Evolutionary conservation across 2,113 vertebrate species (phyloP).

Genomic region (Petaurus breviceps): DNA sequence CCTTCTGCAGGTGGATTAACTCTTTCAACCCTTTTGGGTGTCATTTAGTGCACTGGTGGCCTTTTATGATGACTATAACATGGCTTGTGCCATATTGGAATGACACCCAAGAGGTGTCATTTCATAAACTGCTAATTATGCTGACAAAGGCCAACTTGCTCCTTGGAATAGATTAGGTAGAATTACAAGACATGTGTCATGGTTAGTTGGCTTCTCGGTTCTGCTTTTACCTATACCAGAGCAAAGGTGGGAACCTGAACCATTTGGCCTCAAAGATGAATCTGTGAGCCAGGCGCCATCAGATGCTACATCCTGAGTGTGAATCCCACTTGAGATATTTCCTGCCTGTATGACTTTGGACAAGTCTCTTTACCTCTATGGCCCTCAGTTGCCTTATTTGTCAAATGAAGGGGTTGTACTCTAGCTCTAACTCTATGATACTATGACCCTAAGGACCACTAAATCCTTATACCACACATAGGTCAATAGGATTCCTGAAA

Average conservation of each 20-base stretch:
- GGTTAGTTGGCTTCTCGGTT: not conserved
- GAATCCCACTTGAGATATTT: not conserved
- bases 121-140: not conserved
- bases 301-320: not conserved
- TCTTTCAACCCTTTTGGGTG: conserved; percentile 22
- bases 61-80: not conserved
- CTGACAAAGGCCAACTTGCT: not conserved
- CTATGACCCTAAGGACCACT: not conserved
- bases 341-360: not conserved
- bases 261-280: not conserved
- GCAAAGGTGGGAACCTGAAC: not conserved
- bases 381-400: not conserved
- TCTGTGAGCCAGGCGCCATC: not conserved
- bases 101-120: not conserved
- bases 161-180: not conserved
- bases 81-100: not conserved
- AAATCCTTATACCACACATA: not conserved
- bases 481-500: not conserved
- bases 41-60: not conserved
- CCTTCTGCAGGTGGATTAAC: conserved; percentile 9
- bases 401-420: not conserved
- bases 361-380: not conserved
- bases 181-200: not conserved
- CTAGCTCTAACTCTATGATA: not conserved
- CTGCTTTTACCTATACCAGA: not conserved